These are phyloP conservation scores for Caenorhabditis afra DNA, from an alignment of 2,888 invertebrate genomes.

Conservation along the genomic window DNA sequence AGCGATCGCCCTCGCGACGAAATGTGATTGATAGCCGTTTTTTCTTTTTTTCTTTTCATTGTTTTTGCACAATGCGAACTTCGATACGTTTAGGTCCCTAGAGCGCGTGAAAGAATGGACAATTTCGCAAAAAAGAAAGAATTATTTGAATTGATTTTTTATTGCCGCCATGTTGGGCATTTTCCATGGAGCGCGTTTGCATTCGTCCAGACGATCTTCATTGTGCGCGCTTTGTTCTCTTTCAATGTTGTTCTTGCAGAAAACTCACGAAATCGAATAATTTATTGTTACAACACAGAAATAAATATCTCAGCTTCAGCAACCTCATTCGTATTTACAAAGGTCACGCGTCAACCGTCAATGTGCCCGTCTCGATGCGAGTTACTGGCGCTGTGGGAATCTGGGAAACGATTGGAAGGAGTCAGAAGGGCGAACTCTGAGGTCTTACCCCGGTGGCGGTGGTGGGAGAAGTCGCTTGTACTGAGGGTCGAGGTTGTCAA, in stretches of 20 bases:
- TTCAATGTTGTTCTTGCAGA: not conserved
- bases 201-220: not conserved
- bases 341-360: not conserved
- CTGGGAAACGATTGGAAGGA: slow-evolving; percentile 14
- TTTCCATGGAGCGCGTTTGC: slow-evolving; percentile 15
- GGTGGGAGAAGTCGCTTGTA: slow-evolving; percentile 55
- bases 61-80: slow-evolving; percentile 1
- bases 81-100: not conserved
- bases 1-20: slow-evolving; percentile 8
- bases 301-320: not conserved
- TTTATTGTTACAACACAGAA: slow-evolving; percentile 7
- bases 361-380: not conserved
- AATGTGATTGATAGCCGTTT: slow-evolving; percentile 27
- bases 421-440: too few relatives aligned
- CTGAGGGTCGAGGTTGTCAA: slow-evolving; percentile 66
- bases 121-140: not conserved
- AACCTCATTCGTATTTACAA: not conserved
- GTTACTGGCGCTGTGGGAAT: slow-evolving; percentile 41
- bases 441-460: slow-evolving; percentile 58
- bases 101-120: not conserved
- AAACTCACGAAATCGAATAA: not conserved
- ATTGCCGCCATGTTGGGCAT: not conserved
- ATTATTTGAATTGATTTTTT: not conserved
- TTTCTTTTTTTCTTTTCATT: slow-evolving; percentile 9
- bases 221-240: too few relatives aligned